Percentiles rank a stretch among this genome's conserved stretches.
Evolutionary conservation across 2,797 vertebrate genomes (phyloP).

Genomic region (Thripadectes ignobilis): DNA sequence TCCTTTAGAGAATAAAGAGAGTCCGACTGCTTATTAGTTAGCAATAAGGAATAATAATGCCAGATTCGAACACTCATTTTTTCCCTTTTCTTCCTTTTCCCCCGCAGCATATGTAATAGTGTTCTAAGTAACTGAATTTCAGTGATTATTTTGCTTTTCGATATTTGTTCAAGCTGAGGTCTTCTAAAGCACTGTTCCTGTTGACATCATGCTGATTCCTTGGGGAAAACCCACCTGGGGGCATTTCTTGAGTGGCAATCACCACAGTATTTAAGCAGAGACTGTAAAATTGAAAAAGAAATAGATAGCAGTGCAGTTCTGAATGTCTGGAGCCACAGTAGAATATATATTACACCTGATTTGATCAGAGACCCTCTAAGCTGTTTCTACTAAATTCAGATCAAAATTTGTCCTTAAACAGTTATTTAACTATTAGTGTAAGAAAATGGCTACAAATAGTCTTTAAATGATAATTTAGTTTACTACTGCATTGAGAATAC

Average conservation of each 20-base stretch:
- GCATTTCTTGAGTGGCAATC: slow-evolving; percentile 20
- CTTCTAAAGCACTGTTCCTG: not conserved
- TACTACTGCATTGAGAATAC: not conserved
- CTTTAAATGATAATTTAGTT: not conserved
- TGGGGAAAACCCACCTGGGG: slow-evolving; percentile 17
- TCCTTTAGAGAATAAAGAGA: not conserved
- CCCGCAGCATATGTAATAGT: not conserved
- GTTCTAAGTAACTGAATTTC: not conserved
- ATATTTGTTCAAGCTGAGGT: slow-evolving; percentile 5
- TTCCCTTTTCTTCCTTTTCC: not conserved
- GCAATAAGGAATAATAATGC: not conserved
- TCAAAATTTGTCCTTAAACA: not conserved
- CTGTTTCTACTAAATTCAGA: not conserved
- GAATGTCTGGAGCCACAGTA: not conserved
- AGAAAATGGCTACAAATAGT: not conserved
- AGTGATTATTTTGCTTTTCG: not conserved
- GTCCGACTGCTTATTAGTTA: not conserved
- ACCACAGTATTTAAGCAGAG: slow-evolving; percentile 1
- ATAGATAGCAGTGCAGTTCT: not conserved
- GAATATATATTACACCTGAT: not conserved
- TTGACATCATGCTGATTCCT: not conserved
- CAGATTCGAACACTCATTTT: not conserved
- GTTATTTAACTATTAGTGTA: not conserved
- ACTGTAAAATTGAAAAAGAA: slow-evolving; percentile 19
- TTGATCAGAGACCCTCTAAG: not conserved